phyloP scores from a whole-genome alignment of 2,888 invertebrate genomes.

The Drosophila cracens region DNA sequence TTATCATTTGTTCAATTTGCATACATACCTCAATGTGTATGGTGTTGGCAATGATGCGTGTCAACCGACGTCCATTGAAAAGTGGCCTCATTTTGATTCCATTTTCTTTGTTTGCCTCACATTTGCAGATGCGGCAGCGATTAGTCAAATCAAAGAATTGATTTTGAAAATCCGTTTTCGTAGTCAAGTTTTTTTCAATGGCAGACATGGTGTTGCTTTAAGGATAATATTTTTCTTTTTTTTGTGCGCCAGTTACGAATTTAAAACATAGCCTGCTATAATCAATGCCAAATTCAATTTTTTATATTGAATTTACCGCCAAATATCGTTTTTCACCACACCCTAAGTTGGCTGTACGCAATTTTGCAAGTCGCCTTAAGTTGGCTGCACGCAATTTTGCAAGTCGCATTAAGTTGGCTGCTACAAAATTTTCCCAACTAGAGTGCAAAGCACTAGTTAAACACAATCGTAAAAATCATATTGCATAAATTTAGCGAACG shows the following conservation, averaged over 20 bases:
- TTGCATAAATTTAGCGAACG: not conserved
- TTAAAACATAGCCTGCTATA: conserved; percentile 10
- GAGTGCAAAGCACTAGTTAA: conserved; percentile 12
- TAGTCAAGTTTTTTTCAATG: not conserved
- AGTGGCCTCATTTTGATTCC: conserved; percentile 44
- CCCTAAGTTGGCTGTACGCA: conserved; percentile 30
- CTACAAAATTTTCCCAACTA: conserved; percentile 20
- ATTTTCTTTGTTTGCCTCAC: conserved; percentile 23
- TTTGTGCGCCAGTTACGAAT: conserved; percentile 17
- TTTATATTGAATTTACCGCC: conserved; percentile 12
- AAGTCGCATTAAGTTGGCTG: conserved; percentile 44
- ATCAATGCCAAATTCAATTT: not conserved
- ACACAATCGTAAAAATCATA: not conserved
- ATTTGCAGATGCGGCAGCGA: conserved; percentile 45
- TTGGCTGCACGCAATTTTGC: conserved; percentile 26
- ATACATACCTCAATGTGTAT: conserved; percentile 46
- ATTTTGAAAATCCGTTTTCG: conserved; percentile 18
- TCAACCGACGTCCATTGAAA: conserved; percentile 43
- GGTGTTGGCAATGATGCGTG: conserved; percentile 49
- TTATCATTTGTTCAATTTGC: not conserved
- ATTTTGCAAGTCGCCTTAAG: conserved; percentile 14
- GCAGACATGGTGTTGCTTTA: conserved; percentile 28
- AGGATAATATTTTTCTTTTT: conserved; percentile 28
- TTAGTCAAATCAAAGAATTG: conserved; percentile 32
- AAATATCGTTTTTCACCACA: not conserved